Conservation (phyloP, 2,888 invertebrate genomes). For the Tuta absoluta region DNA sequence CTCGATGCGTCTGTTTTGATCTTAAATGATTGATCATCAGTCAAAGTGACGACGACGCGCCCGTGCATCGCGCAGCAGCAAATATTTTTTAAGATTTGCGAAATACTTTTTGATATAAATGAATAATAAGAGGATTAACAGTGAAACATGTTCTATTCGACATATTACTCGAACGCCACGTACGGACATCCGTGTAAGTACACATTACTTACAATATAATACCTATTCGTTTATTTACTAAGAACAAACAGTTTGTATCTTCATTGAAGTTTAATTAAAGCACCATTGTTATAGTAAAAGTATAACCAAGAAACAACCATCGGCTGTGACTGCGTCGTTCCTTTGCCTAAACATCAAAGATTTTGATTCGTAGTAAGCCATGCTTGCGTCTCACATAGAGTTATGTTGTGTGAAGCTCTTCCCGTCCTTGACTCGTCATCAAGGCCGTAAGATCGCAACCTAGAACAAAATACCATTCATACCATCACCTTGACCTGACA, state of each 20-base stretch:
- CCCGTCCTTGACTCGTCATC: neutral
- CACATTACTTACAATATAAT: neutral
- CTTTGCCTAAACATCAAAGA: neutral
- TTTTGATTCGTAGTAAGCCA: neutral
- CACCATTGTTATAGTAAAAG: neutral
- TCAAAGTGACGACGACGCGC: neutral
- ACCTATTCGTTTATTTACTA: neutral
- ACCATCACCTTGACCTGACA: conserved; percentile 10
- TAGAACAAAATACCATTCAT: neutral
- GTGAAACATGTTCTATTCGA: neutral
- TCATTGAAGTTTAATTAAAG: neutral
- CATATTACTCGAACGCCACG: neutral
- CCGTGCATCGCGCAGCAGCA: neutral
- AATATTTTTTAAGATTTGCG: neutral
- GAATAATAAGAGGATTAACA: too few relatives aligned
- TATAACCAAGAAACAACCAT: neutral
- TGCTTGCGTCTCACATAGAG: neutral
- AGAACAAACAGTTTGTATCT: neutral
- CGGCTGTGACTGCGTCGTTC: neutral
- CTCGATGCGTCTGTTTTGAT: neutral
- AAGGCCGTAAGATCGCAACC: neutral
- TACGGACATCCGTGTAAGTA: conserved; percentile 10
- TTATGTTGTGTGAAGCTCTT: neutral
- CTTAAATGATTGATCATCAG: neutral
- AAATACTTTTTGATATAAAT: neutral